These are phyloP conservation scores for Echiichthys vipera DNA, from an alignment of 2,797 vertebrate species.

Conservation along the genomic window DNA sequence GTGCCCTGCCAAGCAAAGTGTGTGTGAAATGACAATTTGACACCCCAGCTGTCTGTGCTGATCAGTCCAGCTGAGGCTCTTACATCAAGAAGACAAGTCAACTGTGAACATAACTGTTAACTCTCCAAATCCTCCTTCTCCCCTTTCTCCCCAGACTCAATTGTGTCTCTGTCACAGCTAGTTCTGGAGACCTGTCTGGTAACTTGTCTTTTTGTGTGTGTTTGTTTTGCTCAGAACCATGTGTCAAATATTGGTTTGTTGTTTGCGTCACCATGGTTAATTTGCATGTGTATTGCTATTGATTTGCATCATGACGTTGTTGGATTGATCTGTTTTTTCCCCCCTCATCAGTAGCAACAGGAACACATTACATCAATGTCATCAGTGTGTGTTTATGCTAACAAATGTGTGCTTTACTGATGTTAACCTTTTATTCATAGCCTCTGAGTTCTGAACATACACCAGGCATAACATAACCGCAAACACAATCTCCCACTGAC, in stretches of 20 bases:
- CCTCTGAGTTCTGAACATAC: conserved; percentile 24
- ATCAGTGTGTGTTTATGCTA: conserved; percentile 7
- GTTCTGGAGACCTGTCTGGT: conserved; percentile 85
- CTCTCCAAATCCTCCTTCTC: conserved; percentile 42
- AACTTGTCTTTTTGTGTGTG: conserved; percentile 66
- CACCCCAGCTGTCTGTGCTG: conserved; percentile 41
- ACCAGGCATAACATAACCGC: conserved; percentile 37
- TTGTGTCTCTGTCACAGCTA: conserved; percentile 87
- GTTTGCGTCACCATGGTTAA: conserved; percentile 57
- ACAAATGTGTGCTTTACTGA: conserved; percentile 30
- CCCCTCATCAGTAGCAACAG: not conserved
- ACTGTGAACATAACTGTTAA: conserved; percentile 38
- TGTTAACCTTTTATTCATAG: conserved; percentile 10
- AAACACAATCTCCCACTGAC: conserved; percentile 81
- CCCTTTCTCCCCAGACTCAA: conserved; percentile 82
- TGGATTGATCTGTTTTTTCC: not conserved
- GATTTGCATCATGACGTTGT: conserved; percentile 49
- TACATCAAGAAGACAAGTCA: conserved; percentile 10
- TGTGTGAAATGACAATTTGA: conserved; percentile 44
- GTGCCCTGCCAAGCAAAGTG: conserved; percentile 19
- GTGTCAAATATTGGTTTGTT: conserved; percentile 32
- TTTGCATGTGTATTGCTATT: conserved; percentile 69
- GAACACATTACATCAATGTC: conserved; percentile 21
- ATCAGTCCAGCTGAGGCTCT: conserved; percentile 52
- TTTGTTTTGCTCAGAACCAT: conserved; percentile 39